phyloP scores from a whole-genome alignment of 2,113 vertebrate genomes.

The Trogon melanurus region DNA sequence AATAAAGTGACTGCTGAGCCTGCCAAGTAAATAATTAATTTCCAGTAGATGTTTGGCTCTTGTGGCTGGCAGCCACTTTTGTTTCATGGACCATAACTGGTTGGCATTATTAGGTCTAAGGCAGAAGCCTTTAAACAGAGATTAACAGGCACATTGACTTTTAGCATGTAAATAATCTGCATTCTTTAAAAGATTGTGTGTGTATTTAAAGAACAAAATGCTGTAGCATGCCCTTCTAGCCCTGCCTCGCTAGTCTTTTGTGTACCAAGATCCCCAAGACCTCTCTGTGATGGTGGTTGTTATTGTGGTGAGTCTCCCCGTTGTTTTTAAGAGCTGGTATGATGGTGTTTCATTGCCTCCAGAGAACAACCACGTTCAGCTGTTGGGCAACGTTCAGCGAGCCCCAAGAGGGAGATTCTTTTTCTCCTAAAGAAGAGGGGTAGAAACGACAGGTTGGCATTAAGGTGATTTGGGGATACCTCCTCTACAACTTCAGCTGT shows the following conservation, averaged over 20 bases:
- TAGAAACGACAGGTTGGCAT: background rate
- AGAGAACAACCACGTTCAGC: background rate
- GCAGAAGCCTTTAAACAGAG: background rate
- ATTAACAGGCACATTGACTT: constrained; percentile 7
- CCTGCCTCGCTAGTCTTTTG: background rate
- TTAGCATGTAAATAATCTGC: background rate
- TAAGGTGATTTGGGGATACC: background rate
- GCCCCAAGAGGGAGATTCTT: background rate
- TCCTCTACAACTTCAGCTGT: background rate
- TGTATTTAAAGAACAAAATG: background rate
- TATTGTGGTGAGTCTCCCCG: fast-evolving
- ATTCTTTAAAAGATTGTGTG: background rate
- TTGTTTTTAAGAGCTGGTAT: fast-evolving
- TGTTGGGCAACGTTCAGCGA: background rate
- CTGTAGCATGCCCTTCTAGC: background rate
- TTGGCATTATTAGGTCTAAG: background rate
- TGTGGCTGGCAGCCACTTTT: constrained; percentile 26
- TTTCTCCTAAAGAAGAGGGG: background rate
- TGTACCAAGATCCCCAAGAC: background rate
- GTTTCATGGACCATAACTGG: background rate
- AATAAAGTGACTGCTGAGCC: constrained; percentile 2
- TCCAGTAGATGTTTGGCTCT: background rate
- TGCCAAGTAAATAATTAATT: constrained; percentile 57
- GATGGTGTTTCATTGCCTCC: background rate
- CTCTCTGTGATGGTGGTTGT: background rate